Evolutionary conservation across 2,888 invertebrate genomes (phyloP), one percentile per base, ranked within the genome.

Genomic region (Drepana falcataria): DNA sequence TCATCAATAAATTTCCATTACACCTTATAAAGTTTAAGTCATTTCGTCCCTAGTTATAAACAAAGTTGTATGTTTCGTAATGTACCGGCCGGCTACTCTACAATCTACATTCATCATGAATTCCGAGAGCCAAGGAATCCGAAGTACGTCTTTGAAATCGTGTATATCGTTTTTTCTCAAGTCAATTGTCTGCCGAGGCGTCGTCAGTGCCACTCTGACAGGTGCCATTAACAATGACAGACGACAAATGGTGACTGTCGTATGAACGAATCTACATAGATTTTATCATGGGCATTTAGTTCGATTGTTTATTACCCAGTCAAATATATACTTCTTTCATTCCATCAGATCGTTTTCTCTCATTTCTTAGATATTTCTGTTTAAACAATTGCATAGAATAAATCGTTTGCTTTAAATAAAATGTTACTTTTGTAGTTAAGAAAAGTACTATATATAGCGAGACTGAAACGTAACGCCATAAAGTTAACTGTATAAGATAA

Each of bases 181-280:
- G 55, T 59, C 69, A 66, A 79, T 79, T 78, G 78, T 77, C 64
- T 69, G 65, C 59, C 51, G 53, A 54, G 57, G 55, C 55, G 59
- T 59, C 56, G 54, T 59, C 53, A 58, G 52, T 55, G 69, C 68
- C 71, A 67, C 53, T 69, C 67, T 78, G 81, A 81, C 82, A 85
- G 79, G 72, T 65, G 70, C 65, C 72, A 81, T 81, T 81, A 75
- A 76, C 75, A 72, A 69, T 72, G 75, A 76, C 69, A 68, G 64
- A 60, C 69, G 70, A 81, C 73, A 76, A 79, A 81, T 81, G 72
- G 69, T 64, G 62, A 57, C 69, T 72, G 76, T 74, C 77, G 67
- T 62, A 65, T 48, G 53, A 49, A 40, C 51, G 56, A 61, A 37
- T 64, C 65, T 66, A 21, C 21, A 21, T 21, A 65, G 71, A 70